Conservation (phyloP, 1,140 invertebrate species). For the Aplysia californica region DNA sequence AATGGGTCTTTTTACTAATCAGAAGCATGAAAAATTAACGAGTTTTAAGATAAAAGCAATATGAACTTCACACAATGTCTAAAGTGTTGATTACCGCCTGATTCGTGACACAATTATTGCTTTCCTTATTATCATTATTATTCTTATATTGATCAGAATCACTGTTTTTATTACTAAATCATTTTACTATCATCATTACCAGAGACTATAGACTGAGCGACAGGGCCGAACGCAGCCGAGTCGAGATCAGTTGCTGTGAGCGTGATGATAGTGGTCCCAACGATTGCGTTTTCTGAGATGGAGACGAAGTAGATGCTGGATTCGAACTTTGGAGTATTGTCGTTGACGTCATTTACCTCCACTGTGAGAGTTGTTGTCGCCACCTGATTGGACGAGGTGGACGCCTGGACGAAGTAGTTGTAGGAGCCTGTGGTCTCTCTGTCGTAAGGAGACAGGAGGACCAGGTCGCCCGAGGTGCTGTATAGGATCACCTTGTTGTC, state of each 20-base stretch:
- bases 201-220: background rate
- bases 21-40: too few relatives aligned
- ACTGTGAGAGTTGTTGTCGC: background rate
- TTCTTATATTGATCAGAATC: too few relatives aligned
- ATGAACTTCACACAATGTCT: too few relatives aligned
- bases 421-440: background rate
- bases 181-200: background rate
- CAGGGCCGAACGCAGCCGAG: background rate
- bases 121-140: too few relatives aligned
- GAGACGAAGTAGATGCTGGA: background rate
- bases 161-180: too few relatives aligned
- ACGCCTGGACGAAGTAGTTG: background rate
- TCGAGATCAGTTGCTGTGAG: slow-evolving; percentile 15
- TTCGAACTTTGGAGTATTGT: slow-evolving; percentile 2
- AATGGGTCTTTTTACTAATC: too few relatives aligned
- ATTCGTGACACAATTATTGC: too few relatives aligned
- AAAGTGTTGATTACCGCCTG: too few relatives aligned
- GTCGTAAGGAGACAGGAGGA: background rate
- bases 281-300: background rate
- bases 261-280: background rate
- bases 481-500: background rate
- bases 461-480: background rate
- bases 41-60: too few relatives aligned
- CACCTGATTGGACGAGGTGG: background rate
- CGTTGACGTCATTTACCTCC: slow-evolving; percentile 2